phyloP scores from a whole-genome alignment of 2,888 invertebrate species.

The Caenorhabditis parvicauda region DNA sequence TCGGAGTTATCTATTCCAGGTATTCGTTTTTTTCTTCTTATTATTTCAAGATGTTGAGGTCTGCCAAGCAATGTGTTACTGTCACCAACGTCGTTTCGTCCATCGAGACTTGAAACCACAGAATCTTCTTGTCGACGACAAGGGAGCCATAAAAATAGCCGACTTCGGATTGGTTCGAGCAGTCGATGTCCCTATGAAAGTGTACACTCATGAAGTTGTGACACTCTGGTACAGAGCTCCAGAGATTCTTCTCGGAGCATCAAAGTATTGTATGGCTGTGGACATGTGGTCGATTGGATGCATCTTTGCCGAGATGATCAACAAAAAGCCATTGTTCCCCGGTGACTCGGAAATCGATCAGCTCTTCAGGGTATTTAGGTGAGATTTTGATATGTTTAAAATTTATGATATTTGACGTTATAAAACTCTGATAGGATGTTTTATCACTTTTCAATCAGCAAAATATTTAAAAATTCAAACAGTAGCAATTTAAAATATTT shows the following conservation, averaged over 20 bases:
- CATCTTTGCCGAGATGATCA: slow-evolving; percentile 92
- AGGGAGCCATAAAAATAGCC: slow-evolving; percentile 91
- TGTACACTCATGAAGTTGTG: slow-evolving; percentile 88
- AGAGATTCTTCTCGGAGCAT: slow-evolving; percentile 85
- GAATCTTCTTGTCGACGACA: slow-evolving; percentile 75
- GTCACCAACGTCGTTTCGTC: slow-evolving; percentile 70
- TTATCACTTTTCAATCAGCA: too few relatives aligned
- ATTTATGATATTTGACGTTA: slow-evolving; percentile 2
- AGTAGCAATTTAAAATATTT: too few relatives aligned
- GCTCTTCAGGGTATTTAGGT: slow-evolving; percentile 86
- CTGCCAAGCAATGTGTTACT: slow-evolving; percentile 84
- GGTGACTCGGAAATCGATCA: slow-evolving; percentile 99
- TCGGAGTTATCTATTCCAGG: slow-evolving; percentile 67
- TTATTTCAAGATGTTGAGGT: slow-evolving; percentile 81
- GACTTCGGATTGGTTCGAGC: slow-evolving; percentile 95
- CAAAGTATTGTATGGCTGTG: slow-evolving; percentile 88
- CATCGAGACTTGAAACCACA: slow-evolving; percentile 61
- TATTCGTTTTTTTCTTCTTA: slow-evolving; percentile 67
- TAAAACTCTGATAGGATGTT: too few relatives aligned
- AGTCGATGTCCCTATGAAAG: slow-evolving; percentile 89
- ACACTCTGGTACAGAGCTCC: slow-evolving; percentile 97
- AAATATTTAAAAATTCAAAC: too few relatives aligned
- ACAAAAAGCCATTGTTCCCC: slow-evolving; percentile 76
- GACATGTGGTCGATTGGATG: slow-evolving; percentile 85
- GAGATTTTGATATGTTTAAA: background rate